Conservation (phyloP, 2,113 vertebrate species). For the Emydura subglobosa region DNA sequence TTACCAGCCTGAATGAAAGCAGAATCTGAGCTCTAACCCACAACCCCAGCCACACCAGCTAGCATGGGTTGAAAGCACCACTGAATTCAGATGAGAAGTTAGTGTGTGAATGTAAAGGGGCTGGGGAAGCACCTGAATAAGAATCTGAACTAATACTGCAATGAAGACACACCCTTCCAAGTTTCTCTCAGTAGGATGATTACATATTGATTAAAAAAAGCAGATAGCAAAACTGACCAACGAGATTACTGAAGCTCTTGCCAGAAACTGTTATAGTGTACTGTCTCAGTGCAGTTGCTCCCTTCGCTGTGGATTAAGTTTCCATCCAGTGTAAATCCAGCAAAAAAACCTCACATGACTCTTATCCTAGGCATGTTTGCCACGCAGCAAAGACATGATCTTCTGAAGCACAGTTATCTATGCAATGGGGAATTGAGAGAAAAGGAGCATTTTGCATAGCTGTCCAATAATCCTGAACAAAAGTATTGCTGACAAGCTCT, state of each 20-base stretch:
- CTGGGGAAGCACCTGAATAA: no score
- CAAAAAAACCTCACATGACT: background rate
- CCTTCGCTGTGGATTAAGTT: rapidly evolving
- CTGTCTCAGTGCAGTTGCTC: background rate
- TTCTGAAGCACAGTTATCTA: background rate
- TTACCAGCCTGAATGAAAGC: background rate
- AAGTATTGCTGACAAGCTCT: background rate
- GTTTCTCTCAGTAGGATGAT: background rate
- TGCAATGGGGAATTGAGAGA: rapidly evolving
- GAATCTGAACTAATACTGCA: no score
- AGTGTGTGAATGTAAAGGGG: no score
- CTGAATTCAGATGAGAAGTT: background rate
- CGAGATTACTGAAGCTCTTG: no score
- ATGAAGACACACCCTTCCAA: no score
- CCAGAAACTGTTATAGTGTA: no score
- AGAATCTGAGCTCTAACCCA: background rate
- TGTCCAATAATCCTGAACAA: constrained; percentile 18
- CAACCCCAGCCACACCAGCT: background rate
- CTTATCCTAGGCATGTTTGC: background rate
- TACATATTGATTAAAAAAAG: background rate
- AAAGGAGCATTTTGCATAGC: background rate
- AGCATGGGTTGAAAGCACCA: background rate
- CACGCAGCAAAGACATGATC: background rate
- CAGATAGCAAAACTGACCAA: no score
- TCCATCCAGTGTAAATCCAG: background rate